A percentile compares a stretch with the other conserved stretches of the same genome.
These are phyloP conservation scores for Tapirus indicus DNA, from an alignment of 2,797 vertebrate genomes.

Conservation along the genomic window DNA sequence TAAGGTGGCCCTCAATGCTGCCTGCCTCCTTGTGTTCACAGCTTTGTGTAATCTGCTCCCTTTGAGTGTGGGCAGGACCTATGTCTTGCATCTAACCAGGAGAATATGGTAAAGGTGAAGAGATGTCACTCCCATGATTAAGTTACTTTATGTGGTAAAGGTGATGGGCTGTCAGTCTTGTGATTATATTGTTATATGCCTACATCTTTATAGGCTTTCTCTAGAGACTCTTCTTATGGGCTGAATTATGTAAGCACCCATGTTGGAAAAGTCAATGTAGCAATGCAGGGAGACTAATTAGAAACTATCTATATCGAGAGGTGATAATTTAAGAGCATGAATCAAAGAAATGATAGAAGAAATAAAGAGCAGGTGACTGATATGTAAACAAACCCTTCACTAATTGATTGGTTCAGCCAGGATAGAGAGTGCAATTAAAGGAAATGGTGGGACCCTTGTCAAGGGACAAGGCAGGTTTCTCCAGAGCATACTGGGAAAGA, in stretches of 20 bases:
- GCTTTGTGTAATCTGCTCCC: neutral
- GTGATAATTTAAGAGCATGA: neutral
- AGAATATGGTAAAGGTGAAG: neutral
- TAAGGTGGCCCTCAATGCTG: neutral
- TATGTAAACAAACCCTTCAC: neutral
- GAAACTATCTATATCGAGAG: neutral
- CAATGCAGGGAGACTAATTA: neutral
- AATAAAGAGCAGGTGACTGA: neutral
- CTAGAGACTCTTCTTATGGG: neutral
- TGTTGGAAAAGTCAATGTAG: neutral
- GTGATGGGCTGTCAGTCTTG: neutral
- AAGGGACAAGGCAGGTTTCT: neutral
- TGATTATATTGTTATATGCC: neutral
- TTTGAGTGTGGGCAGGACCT: neutral
- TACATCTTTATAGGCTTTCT: neutral
- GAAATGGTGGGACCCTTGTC: neutral
- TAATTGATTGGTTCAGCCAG: neutral
- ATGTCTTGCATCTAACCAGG: neutral
- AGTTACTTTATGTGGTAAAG: neutral
- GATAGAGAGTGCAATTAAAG: neutral
- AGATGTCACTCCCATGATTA: neutral
- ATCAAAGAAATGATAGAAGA: neutral
- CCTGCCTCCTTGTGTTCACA: neutral
- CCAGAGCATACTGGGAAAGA: neutral
- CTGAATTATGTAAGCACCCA: neutral